Percentiles rank a stretch among this genome's conserved stretches.
Evolutionary conservation across 2,113 vertebrate species (phyloP).

Genomic region (Hypanus sabinus): DNA sequence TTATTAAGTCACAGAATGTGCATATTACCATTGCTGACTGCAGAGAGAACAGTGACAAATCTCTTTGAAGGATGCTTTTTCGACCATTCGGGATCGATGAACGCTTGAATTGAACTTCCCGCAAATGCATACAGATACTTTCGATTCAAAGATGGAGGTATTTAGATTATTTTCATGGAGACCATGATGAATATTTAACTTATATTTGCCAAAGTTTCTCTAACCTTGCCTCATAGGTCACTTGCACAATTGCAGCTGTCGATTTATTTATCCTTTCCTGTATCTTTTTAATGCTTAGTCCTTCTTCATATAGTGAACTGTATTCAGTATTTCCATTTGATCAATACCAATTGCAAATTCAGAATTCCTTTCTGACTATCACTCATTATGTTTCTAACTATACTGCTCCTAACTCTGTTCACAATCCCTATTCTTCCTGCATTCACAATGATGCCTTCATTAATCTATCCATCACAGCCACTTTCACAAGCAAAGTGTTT

Average conservation of each 20-base stretch:
- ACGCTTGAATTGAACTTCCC: no score
- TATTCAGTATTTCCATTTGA: background rate
- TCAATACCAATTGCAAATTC: background rate
- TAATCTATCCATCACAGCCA: background rate
- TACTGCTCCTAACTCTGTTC: background rate
- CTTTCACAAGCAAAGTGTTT: background rate
- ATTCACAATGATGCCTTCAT: background rate
- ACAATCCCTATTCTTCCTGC: background rate
- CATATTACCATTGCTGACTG: background rate
- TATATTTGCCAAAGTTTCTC: no score
- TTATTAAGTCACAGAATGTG: background rate
- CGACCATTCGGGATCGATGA: background rate
- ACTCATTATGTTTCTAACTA: background rate
- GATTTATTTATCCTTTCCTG: no score
- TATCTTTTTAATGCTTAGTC: background rate
- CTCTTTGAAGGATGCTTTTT: background rate
- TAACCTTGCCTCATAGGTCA: no score
- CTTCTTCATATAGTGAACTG: background rate
- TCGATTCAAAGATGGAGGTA: background rate
- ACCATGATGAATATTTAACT: background rate
- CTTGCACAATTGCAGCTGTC: no score
- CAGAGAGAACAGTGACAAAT: background rate
- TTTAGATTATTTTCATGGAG: background rate
- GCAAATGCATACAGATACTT: background rate
- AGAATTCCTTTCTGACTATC: background rate